phyloP scores from a whole-genome alignment of 2,888 invertebrate species.

The Beris morrisii region DNA sequence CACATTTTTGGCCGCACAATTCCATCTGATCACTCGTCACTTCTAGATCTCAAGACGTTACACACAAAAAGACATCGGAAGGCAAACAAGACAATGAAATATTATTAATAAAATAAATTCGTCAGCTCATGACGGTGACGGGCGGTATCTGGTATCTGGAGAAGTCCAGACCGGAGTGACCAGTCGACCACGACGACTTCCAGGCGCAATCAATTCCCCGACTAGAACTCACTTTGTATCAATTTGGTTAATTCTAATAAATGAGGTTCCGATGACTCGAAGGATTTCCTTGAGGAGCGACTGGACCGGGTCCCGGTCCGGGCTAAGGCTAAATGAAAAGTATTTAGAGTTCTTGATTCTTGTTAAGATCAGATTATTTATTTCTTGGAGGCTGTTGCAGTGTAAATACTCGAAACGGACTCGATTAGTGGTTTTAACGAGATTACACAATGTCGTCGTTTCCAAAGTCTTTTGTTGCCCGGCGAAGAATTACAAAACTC shows the following conservation, averaged over 20 bases:
- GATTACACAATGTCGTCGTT: conserved; percentile 38
- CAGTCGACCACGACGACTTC: neutral
- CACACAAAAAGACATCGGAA: neutral
- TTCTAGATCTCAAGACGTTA: neutral
- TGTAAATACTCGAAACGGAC: conserved; percentile 25
- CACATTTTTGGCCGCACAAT: neutral
- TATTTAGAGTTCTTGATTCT: conserved; percentile 4
- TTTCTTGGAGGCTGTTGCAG: conserved; percentile 5
- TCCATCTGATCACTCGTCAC: conserved; percentile 2
- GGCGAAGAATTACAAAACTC: conserved; percentile 6
- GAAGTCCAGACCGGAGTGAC: conserved; percentile 15
- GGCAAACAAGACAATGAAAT: conserved; percentile 11
- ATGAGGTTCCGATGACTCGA: conserved; percentile 35
- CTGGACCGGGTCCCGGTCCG: neutral
- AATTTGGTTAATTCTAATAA: conserved; percentile 38
- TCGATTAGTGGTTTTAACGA: conserved; percentile 36
- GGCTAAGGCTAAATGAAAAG: conserved; percentile 11
- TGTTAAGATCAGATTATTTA: conserved; percentile 24
- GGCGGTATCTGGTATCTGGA: conserved; percentile 9
- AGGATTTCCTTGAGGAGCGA: conserved; percentile 18
- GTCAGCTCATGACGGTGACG: conserved; percentile 18
- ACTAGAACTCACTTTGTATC: conserved; percentile 33
- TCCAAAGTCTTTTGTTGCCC: conserved; percentile 18
- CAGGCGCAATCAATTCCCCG: conserved; percentile 14
- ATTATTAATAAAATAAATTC: conserved; percentile 14